A percentile compares a stretch with the other conserved stretches of the same genome.
phyloP scores from a whole-genome alignment of 2,797 vertebrate genomes.

The Scolopax rusticola region DNA sequence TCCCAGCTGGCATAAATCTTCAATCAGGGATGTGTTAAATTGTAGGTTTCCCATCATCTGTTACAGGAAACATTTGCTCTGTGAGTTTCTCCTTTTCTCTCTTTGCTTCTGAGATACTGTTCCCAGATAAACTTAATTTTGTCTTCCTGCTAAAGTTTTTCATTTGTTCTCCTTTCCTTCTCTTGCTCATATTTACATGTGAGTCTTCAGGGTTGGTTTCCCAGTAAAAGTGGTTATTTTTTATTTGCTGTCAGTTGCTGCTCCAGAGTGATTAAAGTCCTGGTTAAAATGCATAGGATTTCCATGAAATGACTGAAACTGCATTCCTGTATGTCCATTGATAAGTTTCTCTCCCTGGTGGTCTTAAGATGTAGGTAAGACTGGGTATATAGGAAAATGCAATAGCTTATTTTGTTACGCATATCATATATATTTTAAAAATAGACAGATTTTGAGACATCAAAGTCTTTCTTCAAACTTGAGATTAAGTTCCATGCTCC shows the following conservation, averaged over 20 bases:
- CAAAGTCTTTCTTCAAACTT: not conserved
- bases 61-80: not conserved
- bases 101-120: not conserved
- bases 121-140: not conserved
- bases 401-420: not conserved
- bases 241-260: not conserved
- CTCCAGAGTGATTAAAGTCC: not conserved
- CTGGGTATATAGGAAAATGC: not conserved
- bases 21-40: not conserved
- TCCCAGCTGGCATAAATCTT: not conserved
- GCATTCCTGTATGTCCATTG: not conserved
- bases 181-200: not conserved
- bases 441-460: not conserved
- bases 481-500: not conserved
- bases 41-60: not conserved
- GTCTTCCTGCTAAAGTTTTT: slow-evolving; percentile 19
- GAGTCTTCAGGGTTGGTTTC: not conserved
- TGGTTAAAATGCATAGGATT: slow-evolving; percentile 47
- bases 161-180: not conserved
- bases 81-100: not conserved
- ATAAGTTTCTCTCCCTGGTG: slow-evolving; percentile 7
- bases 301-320: slow-evolving; percentile 8
- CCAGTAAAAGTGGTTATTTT: not conserved
- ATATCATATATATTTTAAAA: not conserved
- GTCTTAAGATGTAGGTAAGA: not conserved